These are phyloP conservation scores for Dendrophyllia cribrosa DNA, from an alignment of 64 coral and sea anemone genomes.

Conservation along the genomic window DNA sequence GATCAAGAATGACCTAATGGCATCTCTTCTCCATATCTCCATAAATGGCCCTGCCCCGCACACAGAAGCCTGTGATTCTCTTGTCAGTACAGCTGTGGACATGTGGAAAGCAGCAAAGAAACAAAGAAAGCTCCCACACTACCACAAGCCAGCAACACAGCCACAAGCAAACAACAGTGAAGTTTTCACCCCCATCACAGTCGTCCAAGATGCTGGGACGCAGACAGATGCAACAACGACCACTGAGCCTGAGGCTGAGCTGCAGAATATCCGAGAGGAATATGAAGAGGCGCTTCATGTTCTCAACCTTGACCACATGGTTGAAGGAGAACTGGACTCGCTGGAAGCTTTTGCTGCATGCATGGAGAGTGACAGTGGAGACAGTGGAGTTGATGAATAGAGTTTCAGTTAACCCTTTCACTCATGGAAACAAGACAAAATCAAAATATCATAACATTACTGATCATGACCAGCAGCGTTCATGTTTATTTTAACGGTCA, in stretches of 20 bases:
- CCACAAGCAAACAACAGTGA: conserved; percentile 15
- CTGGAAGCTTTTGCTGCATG: conserved; percentile 33
- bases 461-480: too few relatives aligned
- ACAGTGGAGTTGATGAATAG: conserved; percentile 43
- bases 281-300: conserved; percentile 48
- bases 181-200: conserved; percentile 12
- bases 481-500: too few relatives aligned
- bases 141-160: background rate
- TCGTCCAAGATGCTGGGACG: background rate
- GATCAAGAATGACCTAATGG: too few relatives aligned
- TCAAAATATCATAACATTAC: too few relatives aligned
- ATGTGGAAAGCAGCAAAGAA: conserved; percentile 38
- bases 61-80: too few relatives aligned
- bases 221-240: conserved; percentile 38
- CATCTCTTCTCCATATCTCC: too few relatives aligned
- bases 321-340: conserved; percentile 35
- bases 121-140: conserved; percentile 34
- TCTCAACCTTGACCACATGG: conserved; percentile 50
- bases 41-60: too few relatives aligned
- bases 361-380: conserved; percentile 50
- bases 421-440: background rate
- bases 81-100: too few relatives aligned
- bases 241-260: too few relatives aligned
- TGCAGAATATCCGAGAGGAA: conserved; percentile 40
- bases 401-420: background rate